Percentiles rank a stretch among this genome's conserved stretches.
These are phyloP conservation scores for Melanotaenia pygmaea DNA, from an alignment of 2,797 vertebrate genomes.

Conservation along the genomic window DNA sequence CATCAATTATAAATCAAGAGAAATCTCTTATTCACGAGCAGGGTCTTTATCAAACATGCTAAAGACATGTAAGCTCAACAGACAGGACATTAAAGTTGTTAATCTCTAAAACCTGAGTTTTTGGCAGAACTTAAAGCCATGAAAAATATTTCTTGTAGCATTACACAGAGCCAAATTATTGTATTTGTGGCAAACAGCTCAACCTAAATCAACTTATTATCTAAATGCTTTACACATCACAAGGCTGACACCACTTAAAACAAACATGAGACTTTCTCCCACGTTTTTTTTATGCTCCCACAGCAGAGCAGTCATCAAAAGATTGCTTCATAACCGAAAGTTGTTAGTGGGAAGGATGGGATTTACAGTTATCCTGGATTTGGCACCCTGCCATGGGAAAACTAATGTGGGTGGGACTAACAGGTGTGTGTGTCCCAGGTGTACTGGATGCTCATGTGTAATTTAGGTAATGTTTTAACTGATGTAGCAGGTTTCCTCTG, in stretches of 20 bases:
- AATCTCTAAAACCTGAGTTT: too few species aligned
- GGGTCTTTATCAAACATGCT: neutral
- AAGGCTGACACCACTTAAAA: neutral
- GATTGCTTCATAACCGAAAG: slow-evolving; percentile 53
- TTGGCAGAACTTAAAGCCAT: too few species aligned
- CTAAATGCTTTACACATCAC: neutral
- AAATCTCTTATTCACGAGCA: neutral
- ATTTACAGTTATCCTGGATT: slow-evolving; percentile 54
- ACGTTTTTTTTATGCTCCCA: neutral
- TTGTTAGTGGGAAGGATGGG: slow-evolving; percentile 39
- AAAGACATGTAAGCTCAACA: too few species aligned
- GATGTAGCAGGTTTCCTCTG: too few species aligned
- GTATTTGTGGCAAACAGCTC: too few species aligned
- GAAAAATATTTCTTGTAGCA: too few species aligned
- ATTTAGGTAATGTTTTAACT: too few species aligned
- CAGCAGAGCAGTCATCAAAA: neutral
- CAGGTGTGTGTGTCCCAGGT: slow-evolving; percentile 14
- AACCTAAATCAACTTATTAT: too few species aligned
- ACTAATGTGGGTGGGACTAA: slow-evolving; percentile 38
- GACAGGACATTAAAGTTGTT: too few species aligned
- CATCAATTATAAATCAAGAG: neutral
- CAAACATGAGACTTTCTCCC: neutral
- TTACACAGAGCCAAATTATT: too few species aligned
- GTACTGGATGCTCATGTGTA: neutral
- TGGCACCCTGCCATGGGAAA: slow-evolving; percentile 69